Conservation (phyloP, 64 coral and sea anemone species). For the Actinia equina region DNA sequence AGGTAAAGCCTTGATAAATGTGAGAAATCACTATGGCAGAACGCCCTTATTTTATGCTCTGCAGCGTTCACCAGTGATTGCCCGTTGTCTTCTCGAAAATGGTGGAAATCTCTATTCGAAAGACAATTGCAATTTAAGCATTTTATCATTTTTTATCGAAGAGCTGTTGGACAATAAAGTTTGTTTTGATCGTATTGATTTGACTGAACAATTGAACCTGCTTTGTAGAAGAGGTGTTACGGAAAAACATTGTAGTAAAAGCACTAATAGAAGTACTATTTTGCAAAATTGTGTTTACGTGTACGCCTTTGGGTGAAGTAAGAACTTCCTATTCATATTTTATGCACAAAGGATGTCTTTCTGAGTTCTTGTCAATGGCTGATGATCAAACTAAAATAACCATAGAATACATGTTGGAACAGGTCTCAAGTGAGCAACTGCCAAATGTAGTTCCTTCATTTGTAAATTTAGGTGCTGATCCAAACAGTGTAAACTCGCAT, state of each 20-base stretch:
- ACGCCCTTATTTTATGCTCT: slow-evolving; percentile 4
- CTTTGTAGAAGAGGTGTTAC: background rate
- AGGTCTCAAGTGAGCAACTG: background rate
- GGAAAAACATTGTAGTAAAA: background rate
- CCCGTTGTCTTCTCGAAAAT: background rate
- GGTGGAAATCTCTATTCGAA: background rate
- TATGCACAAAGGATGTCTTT: background rate
- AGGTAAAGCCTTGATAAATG: background rate
- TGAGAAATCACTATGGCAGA: slow-evolving; percentile 6
- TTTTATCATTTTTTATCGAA: slow-evolving; percentile 4
- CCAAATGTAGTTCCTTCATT: background rate
- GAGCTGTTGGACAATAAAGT: background rate
- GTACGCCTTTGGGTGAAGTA: background rate
- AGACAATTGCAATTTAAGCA: background rate
- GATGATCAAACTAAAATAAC: background rate
- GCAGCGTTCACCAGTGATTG: background rate
- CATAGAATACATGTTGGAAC: background rate
- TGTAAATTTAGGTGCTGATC: background rate
- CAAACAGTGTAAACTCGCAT: slow-evolving; percentile 13
- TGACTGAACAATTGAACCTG: background rate
- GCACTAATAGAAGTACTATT: background rate
- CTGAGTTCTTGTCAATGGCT: background rate
- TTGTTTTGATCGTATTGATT: background rate
- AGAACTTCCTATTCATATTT: background rate
- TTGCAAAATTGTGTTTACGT: background rate